phyloP scores from a whole-genome alignment of 2,888 invertebrate genomes.

The Chromoteleia sp. region DNA sequence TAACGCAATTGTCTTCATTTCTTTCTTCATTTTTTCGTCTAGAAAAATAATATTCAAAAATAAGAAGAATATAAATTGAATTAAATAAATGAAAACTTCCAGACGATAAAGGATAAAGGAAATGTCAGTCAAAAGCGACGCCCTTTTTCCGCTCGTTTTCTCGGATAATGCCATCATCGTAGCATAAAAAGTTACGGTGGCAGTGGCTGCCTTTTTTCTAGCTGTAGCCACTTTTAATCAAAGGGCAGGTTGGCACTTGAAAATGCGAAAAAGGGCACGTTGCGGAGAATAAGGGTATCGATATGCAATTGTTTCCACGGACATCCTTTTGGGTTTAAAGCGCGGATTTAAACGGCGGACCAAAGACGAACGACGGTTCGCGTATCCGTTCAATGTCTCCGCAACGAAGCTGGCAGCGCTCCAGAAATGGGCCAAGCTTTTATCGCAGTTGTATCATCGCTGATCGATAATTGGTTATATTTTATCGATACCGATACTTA shows the following conservation, averaged over 20 bases:
- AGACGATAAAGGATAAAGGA: no score
- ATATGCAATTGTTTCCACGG: slow-evolving; percentile 14
- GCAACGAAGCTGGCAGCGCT: slow-evolving; percentile 73
- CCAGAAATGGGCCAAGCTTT: slow-evolving; percentile 71
- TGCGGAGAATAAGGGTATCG: background rate
- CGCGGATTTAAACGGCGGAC: slow-evolving; percentile 39
- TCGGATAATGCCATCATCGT: slow-evolving; percentile 15
- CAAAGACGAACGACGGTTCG: slow-evolving; percentile 78
- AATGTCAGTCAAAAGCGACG: no score
- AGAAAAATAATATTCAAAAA: no score
- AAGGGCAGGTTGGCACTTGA: slow-evolving; percentile 4
- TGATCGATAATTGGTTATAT: slow-evolving; percentile 48
- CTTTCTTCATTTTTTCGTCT: no score
- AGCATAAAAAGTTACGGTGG: slow-evolving; percentile 5
- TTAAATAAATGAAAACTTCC: no score
- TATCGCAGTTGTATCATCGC: slow-evolving; percentile 38
- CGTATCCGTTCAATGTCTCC: slow-evolving; percentile 77
- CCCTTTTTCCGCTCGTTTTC: slow-evolving; percentile 5
- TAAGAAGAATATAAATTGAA: no score
- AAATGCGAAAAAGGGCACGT: background rate
- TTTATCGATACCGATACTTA: no score
- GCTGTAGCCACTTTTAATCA: slow-evolving; percentile 6
- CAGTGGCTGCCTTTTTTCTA: slow-evolving; percentile 6
- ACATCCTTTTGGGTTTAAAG: slow-evolving; percentile 13
- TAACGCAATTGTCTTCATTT: no score